These are phyloP conservation scores for Euplexia lucipara DNA, from an alignment of 2,888 invertebrate species.

Conservation along the genomic window DNA sequence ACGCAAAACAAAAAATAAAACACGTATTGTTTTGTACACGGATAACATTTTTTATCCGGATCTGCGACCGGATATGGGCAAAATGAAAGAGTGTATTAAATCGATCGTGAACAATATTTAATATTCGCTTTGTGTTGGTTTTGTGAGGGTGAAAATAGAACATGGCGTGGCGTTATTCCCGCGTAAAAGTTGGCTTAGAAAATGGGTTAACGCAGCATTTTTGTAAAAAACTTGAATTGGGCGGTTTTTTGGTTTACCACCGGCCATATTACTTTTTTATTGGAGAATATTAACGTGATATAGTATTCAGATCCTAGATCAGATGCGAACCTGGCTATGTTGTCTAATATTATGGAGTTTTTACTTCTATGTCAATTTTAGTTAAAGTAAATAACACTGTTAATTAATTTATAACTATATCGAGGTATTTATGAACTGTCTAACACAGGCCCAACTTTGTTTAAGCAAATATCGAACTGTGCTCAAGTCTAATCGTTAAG, in stretches of 20 bases:
- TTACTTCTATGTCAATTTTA: too few species aligned
- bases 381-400: too few species aligned
- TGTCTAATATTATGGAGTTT: too few species aligned
- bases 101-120: conserved; percentile 69
- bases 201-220: conserved; percentile 34
- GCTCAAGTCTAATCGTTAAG: too few species aligned
- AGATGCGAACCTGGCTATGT: background rate
- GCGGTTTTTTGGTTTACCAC: conserved; percentile 35
- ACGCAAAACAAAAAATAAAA: conserved; percentile 70
- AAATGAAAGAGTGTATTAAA: conserved; percentile 68
- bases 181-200: conserved; percentile 43
- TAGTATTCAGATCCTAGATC: conserved; percentile 8
- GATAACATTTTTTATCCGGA: conserved; percentile 74
- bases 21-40: conserved; percentile 67
- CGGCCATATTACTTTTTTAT: conserved; percentile 49
- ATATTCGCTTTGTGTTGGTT: conserved; percentile 60
- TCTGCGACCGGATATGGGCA: conserved; percentile 65
- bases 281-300: conserved; percentile 21
- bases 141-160: conserved; percentile 47
- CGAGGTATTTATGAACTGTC: too few species aligned
- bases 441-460: too few species aligned
- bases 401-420: too few species aligned
- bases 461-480: too few species aligned
- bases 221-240: conserved; percentile 37
- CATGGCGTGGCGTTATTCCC: conserved; percentile 27